A percentile compares a stretch with the other conserved stretches of the same genome.
phyloP scores from a whole-genome alignment of 2,797 vertebrate species.

The Heliangelus exortis region DNA sequence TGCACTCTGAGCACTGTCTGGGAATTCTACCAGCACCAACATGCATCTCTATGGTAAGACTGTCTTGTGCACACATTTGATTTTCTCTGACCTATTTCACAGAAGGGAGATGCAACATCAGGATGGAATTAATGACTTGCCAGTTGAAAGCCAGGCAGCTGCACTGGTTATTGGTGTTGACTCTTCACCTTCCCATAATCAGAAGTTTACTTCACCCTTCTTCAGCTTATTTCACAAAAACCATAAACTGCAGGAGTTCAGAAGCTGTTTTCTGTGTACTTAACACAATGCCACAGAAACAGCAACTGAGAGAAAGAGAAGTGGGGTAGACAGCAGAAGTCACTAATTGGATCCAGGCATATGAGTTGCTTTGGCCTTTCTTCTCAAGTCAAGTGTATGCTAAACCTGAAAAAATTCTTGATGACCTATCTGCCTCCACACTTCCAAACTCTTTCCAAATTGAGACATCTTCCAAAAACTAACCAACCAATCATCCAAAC shows the following conservation, averaged over 20 bases:
- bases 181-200: not conserved
- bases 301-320: not conserved
- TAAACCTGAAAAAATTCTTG: not conserved
- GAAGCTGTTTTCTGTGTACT: not conserved
- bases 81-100: not conserved
- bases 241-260: not conserved
- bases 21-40: not conserved
- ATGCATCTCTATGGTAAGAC: accelerated
- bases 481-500: not conserved
- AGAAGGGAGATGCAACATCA: not conserved
- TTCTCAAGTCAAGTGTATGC: not conserved
- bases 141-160: not conserved
- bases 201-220: not conserved
- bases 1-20: not conserved
- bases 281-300: not conserved
- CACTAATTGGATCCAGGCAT: not conserved
- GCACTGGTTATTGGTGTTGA: not conserved
- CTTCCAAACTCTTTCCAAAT: not conserved
- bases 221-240: not conserved
- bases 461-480: not conserved
- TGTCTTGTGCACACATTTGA: not conserved
- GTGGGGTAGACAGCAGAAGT: not conserved
- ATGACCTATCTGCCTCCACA: not conserved
- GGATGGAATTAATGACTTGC: not conserved
- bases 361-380: not conserved